Percentiles rank a stretch among this genome's conserved stretches.
Conservation (phyloP, 2,888 invertebrate genomes). For the Corbicula japonica region DNA sequence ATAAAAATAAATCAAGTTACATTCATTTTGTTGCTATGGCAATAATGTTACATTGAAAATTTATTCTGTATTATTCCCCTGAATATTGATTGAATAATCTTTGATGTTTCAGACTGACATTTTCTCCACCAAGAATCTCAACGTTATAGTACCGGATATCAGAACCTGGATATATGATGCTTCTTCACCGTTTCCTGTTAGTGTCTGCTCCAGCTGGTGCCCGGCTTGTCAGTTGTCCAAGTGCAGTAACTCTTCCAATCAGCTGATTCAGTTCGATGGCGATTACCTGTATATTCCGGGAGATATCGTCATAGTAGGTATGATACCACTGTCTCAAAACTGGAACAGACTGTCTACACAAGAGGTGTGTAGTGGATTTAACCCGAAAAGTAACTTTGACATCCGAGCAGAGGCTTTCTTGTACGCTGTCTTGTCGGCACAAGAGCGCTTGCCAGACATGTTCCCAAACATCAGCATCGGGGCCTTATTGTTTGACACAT, state of each 20-base stretch:
- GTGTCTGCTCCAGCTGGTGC: conserved; percentile 73
- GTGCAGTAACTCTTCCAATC: conserved; percentile 31
- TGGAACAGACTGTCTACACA: conserved; percentile 47
- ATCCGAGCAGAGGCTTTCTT: conserved; percentile 72
- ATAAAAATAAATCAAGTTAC: no score
- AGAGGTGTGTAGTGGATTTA: conserved; percentile 63
- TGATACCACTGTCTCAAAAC: conserved; percentile 71
- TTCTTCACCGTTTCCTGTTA: conserved; percentile 33
- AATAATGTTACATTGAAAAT: no score
- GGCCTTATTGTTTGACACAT: conserved; percentile 75
- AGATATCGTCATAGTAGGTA: conserved; percentile 74
- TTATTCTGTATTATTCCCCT: no score
- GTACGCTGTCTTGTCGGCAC: conserved; percentile 72
- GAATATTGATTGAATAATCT: not conserved
- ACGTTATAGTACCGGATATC: conserved; percentile 10
- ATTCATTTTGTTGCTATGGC: no score
- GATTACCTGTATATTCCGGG: conserved; percentile 68
- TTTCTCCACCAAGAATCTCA: conserved; percentile 9
- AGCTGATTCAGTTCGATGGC: conserved; percentile 19
- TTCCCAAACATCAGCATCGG: conserved; percentile 72
- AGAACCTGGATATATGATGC: conserved; percentile 2
- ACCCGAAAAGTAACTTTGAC: conserved; percentile 54
- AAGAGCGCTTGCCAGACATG: conserved; percentile 66
- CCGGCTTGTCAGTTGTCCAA: conserved; percentile 63
- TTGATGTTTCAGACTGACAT: conserved; percentile 25